Evolutionary conservation across 2,888 invertebrate genomes (phyloP), one percentile per base, ranked within the genome.

Genomic region (Metellina segmentata): DNA sequence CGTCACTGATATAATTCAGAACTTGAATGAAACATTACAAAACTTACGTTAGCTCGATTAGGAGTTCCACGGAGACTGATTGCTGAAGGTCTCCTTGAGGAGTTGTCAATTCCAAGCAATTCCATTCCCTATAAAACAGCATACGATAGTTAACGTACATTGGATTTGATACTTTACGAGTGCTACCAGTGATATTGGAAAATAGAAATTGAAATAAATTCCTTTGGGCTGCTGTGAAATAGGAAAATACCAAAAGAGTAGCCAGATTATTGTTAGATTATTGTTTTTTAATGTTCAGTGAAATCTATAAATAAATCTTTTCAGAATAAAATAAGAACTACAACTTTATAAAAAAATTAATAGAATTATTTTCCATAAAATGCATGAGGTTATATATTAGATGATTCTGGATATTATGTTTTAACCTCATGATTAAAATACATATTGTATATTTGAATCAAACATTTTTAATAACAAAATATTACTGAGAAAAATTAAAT

Each of bases 11-110:
- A 34, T 34, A 34, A 4, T 34, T 34, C 1, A 34, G 34, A 34
- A 34, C 34, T 34, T 34, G 34, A 34, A 34, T 34, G 34, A 34
- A 34, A 34, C 4, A 34, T 34, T 34, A 34, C 34, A 16, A 48
- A 48, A 83, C 88, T 83, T 71, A 92, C 89, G 52, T 85, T 90
- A 61, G 51, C 71, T 85, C 88, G 88, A 51, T 85, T 89, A 81
- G 88, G 88, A 71, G 89, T 83, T 82, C 81, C 86, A 72, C 89
- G 91, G 69, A 92, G 89, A 75, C 89, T 92, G 49, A 92, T 89
- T n/a, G 78, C 85, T 77, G 91, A 92, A 34, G 91, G 91, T 85
- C 91, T 79, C 70, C 91, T 87, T 19, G 91, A 91, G 19, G 88
- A 83, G 79, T 88, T 91, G 71, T 82, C 89, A 13, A 92, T 85